phyloP scores from a whole-genome alignment of 1,140 invertebrate genomes.

The Physella acuta region DNA sequence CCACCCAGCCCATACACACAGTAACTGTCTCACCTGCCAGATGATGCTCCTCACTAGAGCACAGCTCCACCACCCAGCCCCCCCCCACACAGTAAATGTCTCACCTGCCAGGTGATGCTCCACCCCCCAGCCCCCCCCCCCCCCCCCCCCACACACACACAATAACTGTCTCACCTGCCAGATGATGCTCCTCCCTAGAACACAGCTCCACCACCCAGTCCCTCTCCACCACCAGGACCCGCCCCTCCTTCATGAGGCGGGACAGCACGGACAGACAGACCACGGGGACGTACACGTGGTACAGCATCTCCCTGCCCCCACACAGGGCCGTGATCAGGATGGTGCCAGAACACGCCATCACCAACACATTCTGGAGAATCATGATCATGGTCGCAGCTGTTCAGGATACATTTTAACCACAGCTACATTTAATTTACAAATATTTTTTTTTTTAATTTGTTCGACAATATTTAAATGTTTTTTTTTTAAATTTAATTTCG shows the following conservation, averaged over 20 bases:
- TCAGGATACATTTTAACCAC: neutral
- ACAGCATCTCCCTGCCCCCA: neutral
- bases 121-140: no score
- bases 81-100: no score
- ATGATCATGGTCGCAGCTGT: constrained; percentile 37
- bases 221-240: constrained; percentile 61
- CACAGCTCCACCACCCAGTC: constrained; percentile 64
- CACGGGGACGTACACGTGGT: constrained; percentile 33
- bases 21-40: no score
- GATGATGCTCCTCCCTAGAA: constrained; percentile 29
- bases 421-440: neutral
- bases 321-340: constrained; percentile 6
- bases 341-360: constrained; percentile 34
- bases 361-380: constrained; percentile 39
- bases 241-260: constrained; percentile 54
- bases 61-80: no score
- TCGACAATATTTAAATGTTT: neutral
- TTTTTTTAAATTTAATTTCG: neutral
- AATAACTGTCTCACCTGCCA: constrained; percentile 36
- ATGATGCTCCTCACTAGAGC: no score
- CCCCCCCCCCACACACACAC: neutral
- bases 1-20: no score
- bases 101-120: no score
- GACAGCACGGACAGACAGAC: constrained; percentile 43
- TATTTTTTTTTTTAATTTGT: neutral